These are phyloP conservation scores for Tragopan temminckii DNA, from an alignment of 2,797 vertebrate genomes.

Conservation along the genomic window DNA sequence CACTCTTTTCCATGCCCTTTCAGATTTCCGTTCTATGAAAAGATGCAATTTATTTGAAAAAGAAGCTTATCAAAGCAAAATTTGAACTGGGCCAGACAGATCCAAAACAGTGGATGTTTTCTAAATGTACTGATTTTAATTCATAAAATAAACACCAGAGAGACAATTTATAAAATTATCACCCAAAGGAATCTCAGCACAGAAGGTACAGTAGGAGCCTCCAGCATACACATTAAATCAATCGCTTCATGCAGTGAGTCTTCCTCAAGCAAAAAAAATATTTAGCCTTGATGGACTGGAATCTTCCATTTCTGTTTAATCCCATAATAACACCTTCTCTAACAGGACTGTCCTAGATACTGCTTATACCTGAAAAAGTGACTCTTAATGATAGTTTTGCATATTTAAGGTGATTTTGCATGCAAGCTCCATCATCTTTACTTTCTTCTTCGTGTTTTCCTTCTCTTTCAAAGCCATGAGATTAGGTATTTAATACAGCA, in stretches of 20 bases:
- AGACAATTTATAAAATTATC: background rate
- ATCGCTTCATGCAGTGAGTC: background rate
- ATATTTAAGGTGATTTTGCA: background rate
- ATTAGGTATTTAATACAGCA: background rate
- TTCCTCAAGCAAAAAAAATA: background rate
- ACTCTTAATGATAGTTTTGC: background rate
- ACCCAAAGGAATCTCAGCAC: background rate
- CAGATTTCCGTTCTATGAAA: background rate
- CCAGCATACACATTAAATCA: background rate
- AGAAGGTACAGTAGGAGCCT: background rate
- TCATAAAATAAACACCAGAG: conserved; percentile 2
- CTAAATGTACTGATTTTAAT: background rate
- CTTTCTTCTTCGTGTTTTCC: background rate
- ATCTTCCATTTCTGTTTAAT: background rate
- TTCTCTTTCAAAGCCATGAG: background rate
- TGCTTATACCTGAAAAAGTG: background rate
- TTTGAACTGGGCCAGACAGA: background rate
- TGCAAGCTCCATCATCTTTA: background rate
- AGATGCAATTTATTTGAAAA: background rate
- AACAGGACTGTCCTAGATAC: background rate
- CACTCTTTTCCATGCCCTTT: background rate
- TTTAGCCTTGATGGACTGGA: background rate
- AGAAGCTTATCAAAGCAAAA: conserved; percentile 5
- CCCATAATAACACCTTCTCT: background rate
- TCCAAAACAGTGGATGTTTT: background rate